Conservation (phyloP, 2,113 vertebrate genomes). For the Numenius arquata region DNA sequence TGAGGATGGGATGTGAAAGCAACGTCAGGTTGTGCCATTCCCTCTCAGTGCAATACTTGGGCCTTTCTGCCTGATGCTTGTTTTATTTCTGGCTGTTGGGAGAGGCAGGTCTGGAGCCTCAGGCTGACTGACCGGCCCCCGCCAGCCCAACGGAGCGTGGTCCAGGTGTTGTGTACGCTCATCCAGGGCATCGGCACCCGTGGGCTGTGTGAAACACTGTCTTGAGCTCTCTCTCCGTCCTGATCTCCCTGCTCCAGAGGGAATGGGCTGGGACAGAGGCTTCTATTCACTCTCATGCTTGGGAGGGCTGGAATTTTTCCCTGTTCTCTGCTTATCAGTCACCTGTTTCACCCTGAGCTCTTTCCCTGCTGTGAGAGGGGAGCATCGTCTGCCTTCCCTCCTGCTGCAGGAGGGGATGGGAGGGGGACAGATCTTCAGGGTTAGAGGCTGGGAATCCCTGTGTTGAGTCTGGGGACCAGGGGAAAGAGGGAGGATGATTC, state of each 20-base stretch:
- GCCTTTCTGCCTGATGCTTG: background rate
- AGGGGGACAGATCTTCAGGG: background rate
- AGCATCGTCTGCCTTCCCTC: background rate
- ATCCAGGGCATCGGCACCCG: background rate
- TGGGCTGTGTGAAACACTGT: background rate
- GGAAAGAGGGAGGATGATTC: background rate
- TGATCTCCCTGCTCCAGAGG: background rate
- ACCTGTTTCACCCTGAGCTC: background rate
- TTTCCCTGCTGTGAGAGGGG: no score
- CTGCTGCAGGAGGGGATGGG: background rate
- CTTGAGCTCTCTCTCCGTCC: accelerated
- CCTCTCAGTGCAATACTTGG: accelerated
- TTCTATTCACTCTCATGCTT: background rate
- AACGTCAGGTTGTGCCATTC: accelerated
- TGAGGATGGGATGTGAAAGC: background rate
- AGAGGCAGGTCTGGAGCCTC: background rate
- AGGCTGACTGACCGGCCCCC: background rate
- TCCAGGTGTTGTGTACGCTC: background rate
- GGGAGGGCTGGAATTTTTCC: background rate
- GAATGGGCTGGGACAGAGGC: background rate
- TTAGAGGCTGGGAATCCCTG: no score
- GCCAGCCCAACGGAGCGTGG: accelerated
- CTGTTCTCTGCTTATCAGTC: background rate
- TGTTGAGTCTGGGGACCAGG: background rate
- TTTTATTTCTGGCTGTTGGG: background rate